Conservation (phyloP, 2,113 vertebrate species). For the Empidonax alnorum region DNA sequence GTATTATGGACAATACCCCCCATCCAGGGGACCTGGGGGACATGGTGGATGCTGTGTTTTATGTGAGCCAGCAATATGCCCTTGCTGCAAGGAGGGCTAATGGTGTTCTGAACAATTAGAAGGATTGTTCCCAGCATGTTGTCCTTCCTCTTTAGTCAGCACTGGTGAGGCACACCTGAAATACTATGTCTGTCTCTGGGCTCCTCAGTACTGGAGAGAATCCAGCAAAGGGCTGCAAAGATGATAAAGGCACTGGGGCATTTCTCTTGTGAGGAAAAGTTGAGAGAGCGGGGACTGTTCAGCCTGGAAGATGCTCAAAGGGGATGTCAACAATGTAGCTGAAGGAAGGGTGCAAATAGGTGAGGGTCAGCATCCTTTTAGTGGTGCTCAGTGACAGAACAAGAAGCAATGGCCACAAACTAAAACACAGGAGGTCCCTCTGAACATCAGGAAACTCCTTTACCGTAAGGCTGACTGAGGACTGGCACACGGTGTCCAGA, state of each 20-base stretch:
- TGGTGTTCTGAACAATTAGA: background rate
- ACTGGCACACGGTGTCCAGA: background rate
- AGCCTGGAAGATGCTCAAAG: background rate
- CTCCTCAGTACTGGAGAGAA: background rate
- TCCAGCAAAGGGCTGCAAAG: background rate
- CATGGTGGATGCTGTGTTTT: rapidly evolving
- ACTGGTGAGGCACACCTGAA: background rate
- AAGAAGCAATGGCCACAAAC: background rate
- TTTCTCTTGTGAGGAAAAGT: background rate
- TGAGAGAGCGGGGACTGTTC: background rate
- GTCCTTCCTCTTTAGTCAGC: background rate
- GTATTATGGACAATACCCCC: background rate
- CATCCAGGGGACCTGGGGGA: background rate
- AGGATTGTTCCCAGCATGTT: background rate
- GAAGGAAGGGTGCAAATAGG: background rate
- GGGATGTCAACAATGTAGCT: background rate
- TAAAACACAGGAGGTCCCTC: background rate
- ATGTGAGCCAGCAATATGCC: background rate
- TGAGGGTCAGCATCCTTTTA: background rate
- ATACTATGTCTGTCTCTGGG: background rate
- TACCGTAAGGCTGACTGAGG: background rate
- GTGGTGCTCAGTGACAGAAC: background rate
- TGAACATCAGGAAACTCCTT: background rate
- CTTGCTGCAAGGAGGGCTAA: background rate
- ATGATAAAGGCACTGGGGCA: background rate